A percentile compares a stretch with the other conserved stretches of the same genome.
Conservation (phyloP, 1,140 invertebrate genomes). For the Pogonomyrmex barbatus region DNA sequence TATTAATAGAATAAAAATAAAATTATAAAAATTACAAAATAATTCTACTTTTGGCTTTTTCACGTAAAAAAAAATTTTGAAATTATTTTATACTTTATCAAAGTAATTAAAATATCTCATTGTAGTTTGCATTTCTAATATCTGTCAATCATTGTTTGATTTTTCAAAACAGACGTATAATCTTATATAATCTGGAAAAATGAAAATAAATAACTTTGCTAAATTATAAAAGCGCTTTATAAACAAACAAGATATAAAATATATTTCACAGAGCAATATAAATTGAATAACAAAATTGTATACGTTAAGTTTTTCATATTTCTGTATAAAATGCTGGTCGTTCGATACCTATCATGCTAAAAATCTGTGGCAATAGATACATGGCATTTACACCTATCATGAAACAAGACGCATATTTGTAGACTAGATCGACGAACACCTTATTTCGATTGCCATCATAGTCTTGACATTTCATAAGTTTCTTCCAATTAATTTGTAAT, state of each 20-base stretch:
- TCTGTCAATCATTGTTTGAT: not conserved
- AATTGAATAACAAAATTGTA: not conserved
- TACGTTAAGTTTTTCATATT: constrained; percentile 86
- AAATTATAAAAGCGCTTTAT: not conserved
- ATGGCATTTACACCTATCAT: constrained; percentile 92
- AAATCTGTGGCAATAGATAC: constrained; percentile 92
- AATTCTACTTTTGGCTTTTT: constrained; percentile 10
- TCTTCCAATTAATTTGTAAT: constrained; percentile 88
- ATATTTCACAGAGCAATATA: constrained; percentile 42
- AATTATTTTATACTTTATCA: not conserved
- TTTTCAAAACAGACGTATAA: not conserved
- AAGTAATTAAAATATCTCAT: constrained; percentile 38
- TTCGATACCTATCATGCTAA: constrained; percentile 91
- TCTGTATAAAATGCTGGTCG: constrained; percentile 94
- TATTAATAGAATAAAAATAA: constrained; percentile 63
- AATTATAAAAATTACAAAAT: constrained; percentile 19
- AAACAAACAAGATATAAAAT: constrained; percentile 47
- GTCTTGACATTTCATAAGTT: constrained; percentile 88
- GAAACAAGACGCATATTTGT: constrained; percentile 93
- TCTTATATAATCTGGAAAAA: not conserved
- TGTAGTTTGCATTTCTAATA: constrained; percentile 9
- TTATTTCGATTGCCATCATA: constrained; percentile 89
- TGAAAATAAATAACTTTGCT: not conserved
- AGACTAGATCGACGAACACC: constrained; percentile 91
- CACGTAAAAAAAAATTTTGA: not conserved